A percentile compares a stretch with the other conserved stretches of the same genome.
phyloP scores from a whole-genome alignment of 1,140 invertebrate genomes.

The Bombus difficillimus region DNA sequence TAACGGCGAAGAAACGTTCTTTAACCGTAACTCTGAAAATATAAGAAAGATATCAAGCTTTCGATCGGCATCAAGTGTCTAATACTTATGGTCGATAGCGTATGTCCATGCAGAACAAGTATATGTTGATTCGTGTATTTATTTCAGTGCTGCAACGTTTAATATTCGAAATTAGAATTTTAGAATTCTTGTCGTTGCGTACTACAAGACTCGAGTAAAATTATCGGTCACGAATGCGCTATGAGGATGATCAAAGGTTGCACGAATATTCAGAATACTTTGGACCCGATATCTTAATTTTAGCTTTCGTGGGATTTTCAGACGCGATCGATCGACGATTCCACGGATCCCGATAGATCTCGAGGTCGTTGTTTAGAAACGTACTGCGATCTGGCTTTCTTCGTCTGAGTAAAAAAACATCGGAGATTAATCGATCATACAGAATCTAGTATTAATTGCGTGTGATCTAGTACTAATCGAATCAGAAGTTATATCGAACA shows the following conservation, averaged over 20 bases:
- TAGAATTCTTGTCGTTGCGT: no score
- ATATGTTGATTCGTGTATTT: no score
- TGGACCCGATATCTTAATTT: conserved; percentile 37
- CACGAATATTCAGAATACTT: conserved; percentile 29
- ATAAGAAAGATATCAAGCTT: no score
- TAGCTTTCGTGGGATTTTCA: conserved; percentile 29
- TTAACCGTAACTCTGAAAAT: no score
- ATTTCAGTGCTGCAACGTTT: no score
- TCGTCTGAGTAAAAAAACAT: neutral
- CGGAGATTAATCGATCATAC: neutral
- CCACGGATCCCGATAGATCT: conserved; percentile 1
- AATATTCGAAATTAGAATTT: no score
- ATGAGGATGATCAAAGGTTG: neutral
- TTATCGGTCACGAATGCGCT: neutral
- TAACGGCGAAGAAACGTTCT: no score
- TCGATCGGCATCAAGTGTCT: no score
- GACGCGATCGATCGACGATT: conserved; percentile 15
- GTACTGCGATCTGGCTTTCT: neutral
- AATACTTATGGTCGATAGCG: no score
- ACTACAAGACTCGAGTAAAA: neutral
- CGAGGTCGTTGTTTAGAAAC: neutral
- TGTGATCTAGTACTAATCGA: neutral
- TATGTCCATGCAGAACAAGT: no score
- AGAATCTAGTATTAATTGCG: neutral
- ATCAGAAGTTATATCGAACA: neutral